Percentiles rank a stretch among this genome's conserved stretches.
Evolutionary conservation across 2,888 invertebrate genomes (phyloP).

Genomic region (Cartodere bifasciata): DNA sequence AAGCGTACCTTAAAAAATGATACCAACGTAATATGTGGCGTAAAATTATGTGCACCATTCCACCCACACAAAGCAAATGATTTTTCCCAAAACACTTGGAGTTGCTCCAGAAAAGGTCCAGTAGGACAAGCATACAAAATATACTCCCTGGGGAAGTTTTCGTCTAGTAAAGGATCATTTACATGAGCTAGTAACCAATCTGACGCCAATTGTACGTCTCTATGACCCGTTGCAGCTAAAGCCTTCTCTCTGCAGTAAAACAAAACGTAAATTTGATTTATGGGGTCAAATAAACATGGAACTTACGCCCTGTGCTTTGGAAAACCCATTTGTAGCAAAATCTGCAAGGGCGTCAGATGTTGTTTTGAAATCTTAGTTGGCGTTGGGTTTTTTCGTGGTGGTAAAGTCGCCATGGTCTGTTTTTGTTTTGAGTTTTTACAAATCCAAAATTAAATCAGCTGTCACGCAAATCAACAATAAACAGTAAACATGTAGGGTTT

Average conservation of each 20-base stretch:
- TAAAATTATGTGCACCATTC: constrained; percentile 84
- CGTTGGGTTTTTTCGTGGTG: constrained; percentile 63
- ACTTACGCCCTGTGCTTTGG: constrained; percentile 80
- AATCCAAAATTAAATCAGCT: too few relatives aligned
- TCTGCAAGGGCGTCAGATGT: constrained; percentile 65
- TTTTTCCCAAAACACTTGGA: constrained; percentile 67
- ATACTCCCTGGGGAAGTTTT: constrained; percentile 67
- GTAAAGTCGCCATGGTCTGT: constrained; percentile 64
- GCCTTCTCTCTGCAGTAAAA: constrained; percentile 60
- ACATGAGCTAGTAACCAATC: constrained; percentile 87
- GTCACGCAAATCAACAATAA: too few relatives aligned
- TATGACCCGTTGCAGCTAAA: constrained; percentile 77
- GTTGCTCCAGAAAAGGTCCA: constrained; percentile 56
- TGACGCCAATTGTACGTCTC: constrained; percentile 76
- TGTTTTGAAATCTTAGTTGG: constrained; percentile 61
- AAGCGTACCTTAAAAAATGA: constrained; percentile 77
- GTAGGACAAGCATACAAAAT: constrained; percentile 79
- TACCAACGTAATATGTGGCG: constrained; percentile 81
- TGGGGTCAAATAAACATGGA: constrained; percentile 7
- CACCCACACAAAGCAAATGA: constrained; percentile 63
- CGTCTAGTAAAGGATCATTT: constrained; percentile 69
- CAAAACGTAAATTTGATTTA: too few relatives aligned
- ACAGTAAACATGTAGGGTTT: too few relatives aligned
- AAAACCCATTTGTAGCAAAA: constrained; percentile 79
- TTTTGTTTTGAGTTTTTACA: too few relatives aligned